Base-by-base conservation (phyloP, 35 echinoderm and acorn worm genomes). In the Ophiothrix spiculata region DNA sequence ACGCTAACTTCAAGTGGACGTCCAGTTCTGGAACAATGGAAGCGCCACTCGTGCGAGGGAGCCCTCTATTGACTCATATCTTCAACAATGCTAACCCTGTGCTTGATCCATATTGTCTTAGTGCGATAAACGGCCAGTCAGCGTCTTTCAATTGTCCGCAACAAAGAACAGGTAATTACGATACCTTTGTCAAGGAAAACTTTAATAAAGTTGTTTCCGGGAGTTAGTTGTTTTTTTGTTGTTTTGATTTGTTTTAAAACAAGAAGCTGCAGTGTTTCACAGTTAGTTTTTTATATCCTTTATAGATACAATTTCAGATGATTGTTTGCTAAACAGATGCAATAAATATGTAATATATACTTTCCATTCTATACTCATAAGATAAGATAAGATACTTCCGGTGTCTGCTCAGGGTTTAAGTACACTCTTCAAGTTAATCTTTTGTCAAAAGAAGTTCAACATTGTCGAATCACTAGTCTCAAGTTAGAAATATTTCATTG, bases 1-100 rank as follows among this genome's bases (percentile, higher is more conserved):
- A 92, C 81, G 94, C 94, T 37, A 87, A 97, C 60, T 97, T 97
- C 79, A 40, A 87, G 39, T 92, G 90, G 69, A 75, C 86, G 12
- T 36, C 82, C 11, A 14, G 84, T 36, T 87, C 90, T 63, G 90
- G 94, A 31, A 83, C 87, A 4, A 88, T 92, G 84, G 94, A 97
- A 84, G 64, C 92, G 17, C 94, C 94, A 23, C 74, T 97, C 3
- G 94, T 97, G 6, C 82, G 94, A 33, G 94, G 94, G 14, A 33
- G 77, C 13, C 81, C 90, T 25, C 86, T 95, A 86, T 37, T 92
- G 0, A 92, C 94, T 0, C 94, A 97, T 45, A 82, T 92, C 64
- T 97, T 97, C 75, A 87, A 60, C 25, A 46, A 90, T 49, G 87
- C 90, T 1, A 97, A 82, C 34, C 94, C 94, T 1, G 40, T 97